Percentiles rank a stretch among this genome's conserved stretches.
phyloP scores from a whole-genome alignment of 2,888 invertebrate genomes.

The Tetragonula carbonaria region DNA sequence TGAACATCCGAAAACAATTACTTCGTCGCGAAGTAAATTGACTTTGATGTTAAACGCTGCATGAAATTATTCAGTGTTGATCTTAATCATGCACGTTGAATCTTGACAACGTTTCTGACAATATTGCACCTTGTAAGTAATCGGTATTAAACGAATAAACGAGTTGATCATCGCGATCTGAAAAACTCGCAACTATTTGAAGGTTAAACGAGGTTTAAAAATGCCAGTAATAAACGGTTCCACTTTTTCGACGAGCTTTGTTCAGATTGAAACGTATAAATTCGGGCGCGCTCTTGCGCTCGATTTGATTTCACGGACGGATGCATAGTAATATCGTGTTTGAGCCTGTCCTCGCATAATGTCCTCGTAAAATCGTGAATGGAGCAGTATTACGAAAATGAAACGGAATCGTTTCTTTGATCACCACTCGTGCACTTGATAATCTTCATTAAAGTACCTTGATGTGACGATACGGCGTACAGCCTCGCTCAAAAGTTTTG shows the following conservation, averaged over 20 bases:
- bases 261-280: constrained; percentile 48
- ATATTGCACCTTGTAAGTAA: neutral
- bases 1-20: neutral
- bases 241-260: constrained; percentile 19
- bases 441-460: neutral
- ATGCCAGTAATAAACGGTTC: neutral
- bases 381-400: neutral
- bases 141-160: neutral
- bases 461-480: too few relatives aligned
- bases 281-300: constrained; percentile 22
- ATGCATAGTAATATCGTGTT: neutral
- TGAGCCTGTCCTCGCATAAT: neutral
- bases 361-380: neutral
- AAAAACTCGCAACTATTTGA: neutral
- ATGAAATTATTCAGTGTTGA: too few relatives aligned
- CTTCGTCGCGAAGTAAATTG: neutral
- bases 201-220: neutral
- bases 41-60: neutral
- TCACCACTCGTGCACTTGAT: neutral
- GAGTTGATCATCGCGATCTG: neutral
- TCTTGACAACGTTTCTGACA: neutral
- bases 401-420: neutral
- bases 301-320: neutral
- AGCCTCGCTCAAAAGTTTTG: too few relatives aligned
- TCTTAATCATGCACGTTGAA: too few relatives aligned